Base-by-base conservation (phyloP, 2,888 invertebrate genomes). In the Piscicola geometra region DNA sequence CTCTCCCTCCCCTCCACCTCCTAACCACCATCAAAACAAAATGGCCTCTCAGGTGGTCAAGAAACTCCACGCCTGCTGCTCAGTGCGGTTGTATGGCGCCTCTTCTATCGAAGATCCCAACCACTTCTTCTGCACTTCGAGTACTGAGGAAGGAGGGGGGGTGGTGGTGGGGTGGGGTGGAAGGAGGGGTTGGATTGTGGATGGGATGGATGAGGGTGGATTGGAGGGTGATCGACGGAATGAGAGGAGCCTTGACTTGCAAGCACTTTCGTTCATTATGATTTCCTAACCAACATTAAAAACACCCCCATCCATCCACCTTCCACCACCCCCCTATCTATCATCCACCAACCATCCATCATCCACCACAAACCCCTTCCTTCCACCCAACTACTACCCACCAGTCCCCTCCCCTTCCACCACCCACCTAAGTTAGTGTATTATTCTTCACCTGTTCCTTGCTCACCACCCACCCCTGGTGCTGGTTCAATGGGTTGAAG, bases 51-150 rank as follows among this genome's bases (percentile, higher is more conserved):
- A 9, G 41, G 21, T 15, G 15, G n/a, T 36, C 41, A 73, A 28
- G 35, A 73, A 73, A 30, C 12, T 73, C 73, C 73, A 73, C 5
- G n/a, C 35, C 28, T 73, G 73, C 15, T 35, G 56, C 5, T 73
- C 73, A 0, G 73, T 32, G 32, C n/a, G 18, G 15, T 64, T 41
- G 64, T 35, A 60, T 52, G 56, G 35, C 2, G 73, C 35, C 35
- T n/a, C 33, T 28, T 56, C 73, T 18, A 73, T 21, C 12, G 64
- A 56, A 52, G 18, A 50, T 2, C 73, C 73, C 12, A 73, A 56
- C 73, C 73, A 73, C 28, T 73, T 73, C 41, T 73, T 73, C 25
- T 73, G 73, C 28, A 52, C n/a, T 5, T 56, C 60, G 3, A 56
- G 25, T 25, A 25, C 60, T 56, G 25, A 18, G 60, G 60, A 3